These are phyloP conservation scores for Standfussiana lucernea DNA, from an alignment of 2,888 invertebrate genomes.

Conservation along the genomic window DNA sequence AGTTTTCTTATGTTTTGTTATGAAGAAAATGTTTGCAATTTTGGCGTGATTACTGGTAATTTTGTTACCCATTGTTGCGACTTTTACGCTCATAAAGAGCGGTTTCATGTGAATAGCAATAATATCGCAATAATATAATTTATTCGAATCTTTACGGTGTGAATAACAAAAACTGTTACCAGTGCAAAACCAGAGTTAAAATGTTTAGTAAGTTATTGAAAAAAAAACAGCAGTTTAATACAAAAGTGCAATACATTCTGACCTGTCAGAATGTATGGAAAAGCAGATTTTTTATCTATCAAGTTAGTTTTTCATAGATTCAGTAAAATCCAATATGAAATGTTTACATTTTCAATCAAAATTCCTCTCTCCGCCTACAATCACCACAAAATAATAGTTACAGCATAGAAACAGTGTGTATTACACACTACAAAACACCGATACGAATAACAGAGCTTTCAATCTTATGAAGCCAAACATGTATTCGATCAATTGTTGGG, in stretches of 20 bases:
- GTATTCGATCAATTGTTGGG: slow-evolving; percentile 61
- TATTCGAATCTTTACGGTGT: too few species aligned
- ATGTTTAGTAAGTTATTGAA: too few species aligned
- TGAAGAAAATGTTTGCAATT: too few species aligned
- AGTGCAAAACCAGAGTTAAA: too few species aligned
- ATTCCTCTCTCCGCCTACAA: not conserved
- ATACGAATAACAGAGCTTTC: slow-evolving; percentile 37
- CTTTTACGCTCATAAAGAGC: too few species aligned
- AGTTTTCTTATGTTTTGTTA: too few species aligned
- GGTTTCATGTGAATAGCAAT: too few species aligned
- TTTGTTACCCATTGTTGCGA: too few species aligned
- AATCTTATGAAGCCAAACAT: slow-evolving; percentile 64
- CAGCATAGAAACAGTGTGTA: slow-evolving; percentile 27
- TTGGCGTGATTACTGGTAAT: too few species aligned
- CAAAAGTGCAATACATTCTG: not conserved
- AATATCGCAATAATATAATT: too few species aligned
- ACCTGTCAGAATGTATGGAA: not conserved
- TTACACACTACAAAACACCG: slow-evolving; percentile 15
- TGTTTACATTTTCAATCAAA: slow-evolving; percentile 21
- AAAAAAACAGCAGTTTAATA: too few species aligned
- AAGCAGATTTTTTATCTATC: not conserved
- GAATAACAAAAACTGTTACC: too few species aligned
- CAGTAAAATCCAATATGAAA: not conserved
- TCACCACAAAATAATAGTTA: not conserved
- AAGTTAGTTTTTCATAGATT: not conserved